These are phyloP conservation scores for Diabrotica undecimpunctata DNA, from an alignment of 1,140 invertebrate species.

Conservation along the genomic window DNA sequence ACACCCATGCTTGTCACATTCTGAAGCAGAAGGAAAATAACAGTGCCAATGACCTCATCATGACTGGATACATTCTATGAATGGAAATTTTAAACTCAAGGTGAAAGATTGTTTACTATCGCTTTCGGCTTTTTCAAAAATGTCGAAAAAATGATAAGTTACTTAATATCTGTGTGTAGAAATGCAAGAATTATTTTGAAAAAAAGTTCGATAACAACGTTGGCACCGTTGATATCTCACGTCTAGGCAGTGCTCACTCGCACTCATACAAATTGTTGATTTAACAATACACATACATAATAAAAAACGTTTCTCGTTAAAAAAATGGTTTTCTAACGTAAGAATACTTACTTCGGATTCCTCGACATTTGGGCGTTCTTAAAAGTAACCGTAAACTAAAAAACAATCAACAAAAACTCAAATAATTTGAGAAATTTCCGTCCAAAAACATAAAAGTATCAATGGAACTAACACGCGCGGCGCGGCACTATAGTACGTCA, in stretches of 20 bases:
- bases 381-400: background rate
- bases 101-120: constrained; percentile 21
- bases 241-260: background rate
- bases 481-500: constrained; percentile 9
- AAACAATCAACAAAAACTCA: background rate
- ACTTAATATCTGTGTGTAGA: too few relatives aligned
- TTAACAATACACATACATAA: background rate
- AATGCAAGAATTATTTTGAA: background rate
- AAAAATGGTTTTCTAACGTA: background rate
- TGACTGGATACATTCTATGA: constrained; percentile 31
- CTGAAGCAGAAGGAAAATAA: constrained; percentile 18
- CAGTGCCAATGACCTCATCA: constrained; percentile 32
- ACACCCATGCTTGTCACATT: constrained; percentile 10
- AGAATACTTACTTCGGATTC: background rate
- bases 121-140: constrained; percentile 6
- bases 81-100: constrained; percentile 30
- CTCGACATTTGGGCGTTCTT: background rate
- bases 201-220: background rate
- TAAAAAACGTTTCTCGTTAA: background rate
- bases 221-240: constrained; percentile 1
- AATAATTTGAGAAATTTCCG: background rate
- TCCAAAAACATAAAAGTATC: constrained; percentile 8
- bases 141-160: too few relatives aligned
- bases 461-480: constrained; percentile 4
- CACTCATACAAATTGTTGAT: constrained; percentile 1